Conservation (phyloP, 2,113 vertebrate species). For the Cettia cetti region DNA sequence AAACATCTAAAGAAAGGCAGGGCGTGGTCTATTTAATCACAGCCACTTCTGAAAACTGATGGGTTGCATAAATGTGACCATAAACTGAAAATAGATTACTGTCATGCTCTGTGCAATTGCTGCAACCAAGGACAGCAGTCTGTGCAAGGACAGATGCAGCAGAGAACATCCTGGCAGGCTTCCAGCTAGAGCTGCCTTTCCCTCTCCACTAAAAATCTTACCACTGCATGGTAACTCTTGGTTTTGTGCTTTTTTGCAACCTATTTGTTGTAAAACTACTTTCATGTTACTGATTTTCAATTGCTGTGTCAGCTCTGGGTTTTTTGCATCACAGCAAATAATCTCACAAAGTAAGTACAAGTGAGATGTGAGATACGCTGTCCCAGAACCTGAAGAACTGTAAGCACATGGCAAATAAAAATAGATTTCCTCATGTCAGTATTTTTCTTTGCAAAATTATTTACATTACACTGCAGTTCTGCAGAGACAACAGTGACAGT, state of each 20-base stretch:
- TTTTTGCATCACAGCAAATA: constrained; percentile 44
- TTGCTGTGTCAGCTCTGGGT: constrained; percentile 5
- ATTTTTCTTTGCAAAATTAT: not conserved
- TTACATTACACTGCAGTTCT: not conserved
- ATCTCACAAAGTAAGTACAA: constrained; percentile 39
- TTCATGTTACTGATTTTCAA: constrained; percentile 17
- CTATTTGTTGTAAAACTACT: constrained; percentile 11
- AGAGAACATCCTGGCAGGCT: not conserved
- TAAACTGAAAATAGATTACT: not conserved
- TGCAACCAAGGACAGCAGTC: not conserved
- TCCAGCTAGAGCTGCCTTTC: not conserved
- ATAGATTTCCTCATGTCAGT: constrained; percentile 1
- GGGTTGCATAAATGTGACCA: not conserved
- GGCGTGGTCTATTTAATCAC: not conserved
- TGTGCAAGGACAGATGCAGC: not conserved
- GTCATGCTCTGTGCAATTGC: not conserved
- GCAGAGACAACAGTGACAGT: not conserved
- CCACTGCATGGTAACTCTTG: not conserved
- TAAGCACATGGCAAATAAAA: constrained; percentile 51
- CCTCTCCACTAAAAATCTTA: not conserved
- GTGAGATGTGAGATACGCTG: constrained; percentile 6
- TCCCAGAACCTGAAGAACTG: constrained; percentile 47
- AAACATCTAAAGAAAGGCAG: not conserved
- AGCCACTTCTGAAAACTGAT: not conserved
- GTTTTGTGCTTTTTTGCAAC: not conserved